Base-by-base conservation (phyloP, 1,140 invertebrate species). In the Drosophila saltans region DNA sequence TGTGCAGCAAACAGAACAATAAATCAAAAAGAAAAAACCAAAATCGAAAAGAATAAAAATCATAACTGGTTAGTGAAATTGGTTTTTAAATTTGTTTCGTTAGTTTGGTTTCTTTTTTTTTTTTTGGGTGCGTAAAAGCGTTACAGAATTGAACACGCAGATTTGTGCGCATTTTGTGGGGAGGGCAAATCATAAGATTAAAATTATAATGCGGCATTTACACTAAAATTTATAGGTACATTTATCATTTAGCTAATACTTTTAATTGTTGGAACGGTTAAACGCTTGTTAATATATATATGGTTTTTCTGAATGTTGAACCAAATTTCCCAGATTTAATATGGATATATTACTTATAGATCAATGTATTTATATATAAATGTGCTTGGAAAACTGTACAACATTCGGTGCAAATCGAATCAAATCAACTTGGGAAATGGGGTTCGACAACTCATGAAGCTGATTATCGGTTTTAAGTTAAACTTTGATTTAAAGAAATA, bases 161-260 rank as follows among this genome's bases (percentile, higher is more conserved):
- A 40, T 16, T 16, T 16, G 28, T 28, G 59, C 56, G 59, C 59
- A 24, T 11, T 40, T 28, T 39, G 43, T 39, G 39, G 39, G 24
- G 10, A 45, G 55, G 71, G 64, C 57, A 67, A 71, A 82, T 71
- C 41, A 68, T 71, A 69, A 76, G 16, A 11, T 8, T 74, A 9
- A 85, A 80, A 41, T 57, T 26, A 83, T 84, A 78, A 78, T 81
- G 70, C 59, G 69, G 83, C 83, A 78, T 90, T 80, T 84, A 78
- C 74, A 88, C 80, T 88, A 88, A 71, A 62, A 80, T 64, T 70
- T 52, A 52, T 52, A 26, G 45, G 21, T 78, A 88, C 84, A 89
- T 72, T 78, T 68, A 81, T 64, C 45, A 68, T 55, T 76, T 80
- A 80, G 68, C 84, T 86, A 86, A 78, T 83, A 89, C 55, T 78